Conservation (phyloP, 1,140 invertebrate genomes). For the Drosophila virilis region DNA sequence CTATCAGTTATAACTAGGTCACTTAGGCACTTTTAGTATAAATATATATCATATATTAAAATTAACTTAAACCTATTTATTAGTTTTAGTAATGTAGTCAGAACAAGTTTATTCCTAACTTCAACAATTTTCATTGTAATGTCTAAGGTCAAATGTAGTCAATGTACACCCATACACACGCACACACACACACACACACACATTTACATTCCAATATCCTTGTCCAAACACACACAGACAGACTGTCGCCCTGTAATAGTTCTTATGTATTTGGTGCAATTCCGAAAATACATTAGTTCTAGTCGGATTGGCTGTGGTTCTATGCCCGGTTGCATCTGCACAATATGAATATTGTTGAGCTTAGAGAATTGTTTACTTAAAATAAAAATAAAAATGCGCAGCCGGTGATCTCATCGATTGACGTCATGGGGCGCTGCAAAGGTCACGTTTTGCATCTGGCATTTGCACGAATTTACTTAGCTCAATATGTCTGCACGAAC, state of each 20-base stretch:
- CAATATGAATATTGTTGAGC: constrained; percentile 40
- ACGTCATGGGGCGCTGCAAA: constrained; percentile 40
- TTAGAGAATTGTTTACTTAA: constrained; percentile 14
- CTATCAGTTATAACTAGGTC: neutral
- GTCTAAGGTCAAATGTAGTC: constrained; percentile 62
- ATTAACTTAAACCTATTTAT: neutral
- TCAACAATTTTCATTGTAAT: constrained; percentile 39
- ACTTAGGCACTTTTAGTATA: neutral
- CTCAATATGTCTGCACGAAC: neutral
- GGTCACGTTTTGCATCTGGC: constrained; percentile 33
- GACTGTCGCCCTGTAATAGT: constrained; percentile 3
- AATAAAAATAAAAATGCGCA: constrained; percentile 4
- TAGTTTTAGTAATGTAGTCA: neutral
- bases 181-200: neutral
- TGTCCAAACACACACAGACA: constrained; percentile 22
- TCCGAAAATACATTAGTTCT: constrained; percentile 20
- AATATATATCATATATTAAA: neutral
- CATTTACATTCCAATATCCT: constrained; percentile 12
- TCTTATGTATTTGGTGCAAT: constrained; percentile 38
- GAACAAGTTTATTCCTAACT: no score
- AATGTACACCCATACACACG: constrained; percentile 9
- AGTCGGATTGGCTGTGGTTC: no score
- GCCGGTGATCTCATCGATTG: constrained; percentile 66
- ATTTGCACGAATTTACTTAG: constrained; percentile 18
- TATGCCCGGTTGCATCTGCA: constrained; percentile 6